Conservation (phyloP, 2,888 invertebrate species). For the Reticulitermes lucifugus region DNA sequence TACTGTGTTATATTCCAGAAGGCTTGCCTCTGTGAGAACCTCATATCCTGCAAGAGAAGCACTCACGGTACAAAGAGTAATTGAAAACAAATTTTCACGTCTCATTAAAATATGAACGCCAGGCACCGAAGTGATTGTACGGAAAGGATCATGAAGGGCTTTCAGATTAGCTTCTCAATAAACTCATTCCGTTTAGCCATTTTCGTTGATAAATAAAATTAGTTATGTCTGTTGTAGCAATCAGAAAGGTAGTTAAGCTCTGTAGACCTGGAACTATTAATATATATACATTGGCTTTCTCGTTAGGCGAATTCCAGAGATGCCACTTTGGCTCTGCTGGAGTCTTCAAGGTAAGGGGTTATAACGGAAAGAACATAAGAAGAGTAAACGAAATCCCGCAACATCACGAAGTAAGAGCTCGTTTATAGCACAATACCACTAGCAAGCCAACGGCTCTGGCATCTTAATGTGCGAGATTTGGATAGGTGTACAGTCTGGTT, state of each 20-base stretch:
- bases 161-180: constrained; percentile 30
- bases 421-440: constrained; percentile 30
- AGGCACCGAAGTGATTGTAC: neutral
- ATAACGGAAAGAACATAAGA: neutral
- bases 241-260: constrained; percentile 17
- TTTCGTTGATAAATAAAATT: constrained; percentile 1
- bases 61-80: too few species aligned
- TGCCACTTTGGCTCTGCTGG: constrained; percentile 46
- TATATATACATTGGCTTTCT: constrained; percentile 29
- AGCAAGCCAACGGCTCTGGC: constrained; percentile 8
- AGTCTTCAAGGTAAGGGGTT: constrained; percentile 14
- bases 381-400: constrained; percentile 20
- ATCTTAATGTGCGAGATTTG: neutral
- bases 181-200: neutral
- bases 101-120: neutral
- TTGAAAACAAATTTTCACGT: neutral
- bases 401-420: constrained; percentile 32
- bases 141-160: constrained; percentile 21
- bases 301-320: constrained; percentile 47
- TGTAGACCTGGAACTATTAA: constrained; percentile 34
- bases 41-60: too few species aligned
- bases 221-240: constrained; percentile 15
- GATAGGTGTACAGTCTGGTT: neutral
- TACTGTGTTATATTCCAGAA: too few species aligned
- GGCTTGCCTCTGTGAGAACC: too few species aligned